phyloP scores from a whole-genome alignment of 2,888 invertebrate species.

The Cephus rjabovi region DNA sequence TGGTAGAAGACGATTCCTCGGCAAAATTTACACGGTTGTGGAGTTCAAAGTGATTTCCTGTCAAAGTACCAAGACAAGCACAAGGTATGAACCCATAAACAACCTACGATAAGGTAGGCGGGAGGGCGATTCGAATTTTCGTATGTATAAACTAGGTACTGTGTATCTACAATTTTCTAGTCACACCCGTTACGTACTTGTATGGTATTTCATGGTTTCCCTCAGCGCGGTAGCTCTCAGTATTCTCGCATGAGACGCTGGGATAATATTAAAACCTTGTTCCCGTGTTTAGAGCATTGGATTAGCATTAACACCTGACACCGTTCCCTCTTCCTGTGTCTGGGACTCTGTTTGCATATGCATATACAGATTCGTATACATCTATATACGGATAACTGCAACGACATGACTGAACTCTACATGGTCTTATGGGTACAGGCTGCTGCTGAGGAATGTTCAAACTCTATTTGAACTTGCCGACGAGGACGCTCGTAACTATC shows the following conservation, averaged over 20 bases:
- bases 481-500: conserved; percentile 12
- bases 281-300: conserved; percentile 9
- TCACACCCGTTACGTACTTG: not conserved
- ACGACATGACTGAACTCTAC: not conserved
- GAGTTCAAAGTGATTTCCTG: not conserved
- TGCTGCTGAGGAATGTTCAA: conserved; percentile 8
- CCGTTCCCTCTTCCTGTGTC: conserved; percentile 6
- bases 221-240: not conserved
- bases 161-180: not conserved
- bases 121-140: not conserved
- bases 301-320: conserved; percentile 26
- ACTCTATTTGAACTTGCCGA: conserved; percentile 34
- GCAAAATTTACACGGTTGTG: not conserved
- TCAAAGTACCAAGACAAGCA: not conserved
- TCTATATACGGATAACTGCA: not conserved
- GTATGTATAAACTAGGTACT: not conserved
- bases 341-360: conserved; percentile 1
- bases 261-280: not conserved
- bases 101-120: not conserved
- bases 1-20: not conserved
- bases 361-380: not conserved
- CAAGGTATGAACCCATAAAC: not conserved
- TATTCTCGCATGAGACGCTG: not conserved
- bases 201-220: not conserved
- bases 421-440: not conserved